These are phyloP conservation scores for Acrocephalus kingi DNA, from an alignment of 2,113 vertebrate genomes.

Conservation along the genomic window DNA sequence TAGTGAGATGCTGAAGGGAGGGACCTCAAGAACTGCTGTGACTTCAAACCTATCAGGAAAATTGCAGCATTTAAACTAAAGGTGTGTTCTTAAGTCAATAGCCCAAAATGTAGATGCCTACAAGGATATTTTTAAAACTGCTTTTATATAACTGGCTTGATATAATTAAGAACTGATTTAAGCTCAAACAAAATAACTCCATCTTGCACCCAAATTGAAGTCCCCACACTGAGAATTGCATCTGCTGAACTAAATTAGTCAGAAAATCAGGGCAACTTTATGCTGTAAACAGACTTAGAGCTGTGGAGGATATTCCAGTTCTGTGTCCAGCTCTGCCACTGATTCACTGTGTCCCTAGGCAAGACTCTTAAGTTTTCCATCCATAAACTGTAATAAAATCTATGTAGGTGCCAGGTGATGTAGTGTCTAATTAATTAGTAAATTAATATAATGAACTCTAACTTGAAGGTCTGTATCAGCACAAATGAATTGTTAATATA, in stretches of 20 bases:
- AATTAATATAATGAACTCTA: slow-evolving; percentile 59
- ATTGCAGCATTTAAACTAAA: slow-evolving; percentile 13
- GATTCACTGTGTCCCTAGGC: slow-evolving; percentile 65
- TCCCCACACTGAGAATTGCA: slow-evolving; percentile 37
- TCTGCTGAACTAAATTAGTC: slow-evolving; percentile 55
- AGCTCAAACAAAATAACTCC: slow-evolving; percentile 48
- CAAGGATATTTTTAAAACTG: slow-evolving; percentile 43
- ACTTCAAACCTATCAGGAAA: neutral
- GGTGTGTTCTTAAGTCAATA: slow-evolving; percentile 13
- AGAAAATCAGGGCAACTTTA: slow-evolving; percentile 44
- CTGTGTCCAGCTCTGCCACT: slow-evolving; percentile 48
- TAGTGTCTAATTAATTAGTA: slow-evolving; percentile 50
- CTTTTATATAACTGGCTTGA: slow-evolving; percentile 45
- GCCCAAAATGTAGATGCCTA: slow-evolving; percentile 7
- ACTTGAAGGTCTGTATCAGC: slow-evolving; percentile 65
- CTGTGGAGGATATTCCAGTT: slow-evolving; percentile 32
- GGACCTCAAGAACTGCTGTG: neutral
- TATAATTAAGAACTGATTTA: slow-evolving; percentile 64
- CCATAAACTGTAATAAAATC: slow-evolving; percentile 51
- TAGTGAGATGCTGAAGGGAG: neutral
- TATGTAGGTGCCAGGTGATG: slow-evolving; percentile 24
- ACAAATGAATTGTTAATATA: slow-evolving; percentile 67
- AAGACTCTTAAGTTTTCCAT: slow-evolving; percentile 59
- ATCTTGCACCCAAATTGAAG: slow-evolving; percentile 53
- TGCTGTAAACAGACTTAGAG: slow-evolving; percentile 20